Conservation (phyloP, 2,113 vertebrate species). For the Myiopsitta monachus region DNA sequence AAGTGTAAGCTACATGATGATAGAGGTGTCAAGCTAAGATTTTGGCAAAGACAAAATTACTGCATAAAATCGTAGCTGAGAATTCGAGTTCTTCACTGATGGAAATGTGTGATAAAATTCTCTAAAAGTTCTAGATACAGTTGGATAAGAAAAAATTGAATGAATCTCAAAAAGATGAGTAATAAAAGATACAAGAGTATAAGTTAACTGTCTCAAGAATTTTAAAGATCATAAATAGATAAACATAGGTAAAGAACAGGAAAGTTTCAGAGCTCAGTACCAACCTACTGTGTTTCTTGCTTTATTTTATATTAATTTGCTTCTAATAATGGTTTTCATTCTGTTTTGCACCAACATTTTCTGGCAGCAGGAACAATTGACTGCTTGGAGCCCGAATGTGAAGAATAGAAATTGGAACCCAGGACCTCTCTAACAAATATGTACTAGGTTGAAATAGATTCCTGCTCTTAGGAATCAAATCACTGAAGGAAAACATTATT, state of each 20-base stretch:
- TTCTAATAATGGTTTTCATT: not conserved
- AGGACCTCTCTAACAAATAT: not conserved
- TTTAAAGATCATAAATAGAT: not conserved
- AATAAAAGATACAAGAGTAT: not conserved
- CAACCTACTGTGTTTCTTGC: fast-evolving
- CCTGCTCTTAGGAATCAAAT: not conserved
- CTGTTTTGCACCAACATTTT: not conserved
- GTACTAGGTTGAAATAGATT: not conserved
- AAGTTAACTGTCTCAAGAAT: not conserved
- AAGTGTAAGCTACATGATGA: conserved; percentile 42
- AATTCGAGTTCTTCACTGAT: conserved; percentile 10
- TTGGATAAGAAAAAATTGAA: not conserved
- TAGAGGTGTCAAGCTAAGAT: conserved; percentile 46
- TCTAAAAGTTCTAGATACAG: not conserved
- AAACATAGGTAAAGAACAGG: not conserved
- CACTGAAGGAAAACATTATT: not conserved
- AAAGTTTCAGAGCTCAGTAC: not conserved
- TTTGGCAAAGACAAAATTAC: conserved; percentile 48
- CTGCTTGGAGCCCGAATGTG: not conserved
- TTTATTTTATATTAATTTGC: not conserved
- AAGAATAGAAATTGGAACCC: not conserved
- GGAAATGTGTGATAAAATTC: conserved; percentile 23
- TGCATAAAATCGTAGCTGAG: conserved; percentile 27
- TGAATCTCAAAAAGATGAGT: not conserved
- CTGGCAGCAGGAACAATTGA: not conserved